phyloP scores from a whole-genome alignment of 2,797 vertebrate genomes.

The Oreonectes daqikongensis region DNA sequence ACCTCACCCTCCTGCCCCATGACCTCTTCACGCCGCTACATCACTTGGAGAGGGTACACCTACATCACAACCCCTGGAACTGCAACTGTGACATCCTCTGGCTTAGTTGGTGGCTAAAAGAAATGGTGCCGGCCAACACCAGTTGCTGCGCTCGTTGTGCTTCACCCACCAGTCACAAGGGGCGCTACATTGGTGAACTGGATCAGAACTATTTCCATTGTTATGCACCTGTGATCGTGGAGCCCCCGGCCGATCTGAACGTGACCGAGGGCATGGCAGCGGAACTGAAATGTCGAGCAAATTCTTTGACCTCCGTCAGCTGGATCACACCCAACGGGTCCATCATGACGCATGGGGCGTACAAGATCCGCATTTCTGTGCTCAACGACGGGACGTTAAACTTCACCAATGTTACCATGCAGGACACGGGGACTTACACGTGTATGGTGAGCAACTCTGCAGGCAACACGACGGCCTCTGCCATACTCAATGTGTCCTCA shows the following conservation, averaged over 20 bases:
- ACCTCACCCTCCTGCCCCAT: conserved; percentile 96
- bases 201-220: conserved; percentile 99
- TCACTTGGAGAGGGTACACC: conserved; percentile 94
- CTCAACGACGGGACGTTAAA: conserved; percentile 97
- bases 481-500: conserved; percentile 95
- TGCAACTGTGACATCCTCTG: conserved; percentile 99
- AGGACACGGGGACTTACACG: conserved; percentile 97
- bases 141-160: conserved; percentile 97
- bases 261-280: conserved; percentile 98
- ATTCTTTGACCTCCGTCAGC: conserved; percentile 94
- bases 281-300: conserved; percentile 95
- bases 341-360: conserved; percentile 97
- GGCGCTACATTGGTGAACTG: conserved; percentile 96
- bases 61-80: conserved; percentile 99
- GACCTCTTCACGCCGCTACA: conserved; percentile 98
- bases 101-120: conserved; percentile 99
- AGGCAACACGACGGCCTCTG: conserved; percentile 97
- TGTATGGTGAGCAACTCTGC: conserved; percentile 99
- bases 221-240: conserved; percentile 98
- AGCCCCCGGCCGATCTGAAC: conserved; percentile 95
- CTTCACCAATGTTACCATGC: conserved; percentile 97
- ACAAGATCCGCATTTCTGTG: conserved; percentile 96
- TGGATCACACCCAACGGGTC: conserved; percentile 99
- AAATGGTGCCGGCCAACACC: conserved; percentile 97
- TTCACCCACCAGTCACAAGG: conserved; percentile 90